phyloP scores from a whole-genome alignment of 2,113 vertebrate genomes.

The Tachysurus vachellii region DNA sequence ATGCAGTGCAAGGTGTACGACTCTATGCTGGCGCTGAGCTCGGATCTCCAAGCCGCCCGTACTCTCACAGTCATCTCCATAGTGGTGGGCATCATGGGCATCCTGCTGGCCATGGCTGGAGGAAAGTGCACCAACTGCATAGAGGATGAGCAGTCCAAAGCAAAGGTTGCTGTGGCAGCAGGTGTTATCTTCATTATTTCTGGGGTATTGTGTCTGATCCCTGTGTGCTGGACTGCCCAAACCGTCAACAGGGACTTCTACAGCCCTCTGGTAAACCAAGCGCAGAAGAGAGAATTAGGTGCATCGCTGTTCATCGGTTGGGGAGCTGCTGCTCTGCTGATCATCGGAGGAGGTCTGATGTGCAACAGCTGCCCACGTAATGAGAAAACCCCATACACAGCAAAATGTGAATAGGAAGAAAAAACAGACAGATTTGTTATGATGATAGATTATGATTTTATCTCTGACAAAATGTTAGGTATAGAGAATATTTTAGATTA shows the following conservation, averaged over 20 bases:
- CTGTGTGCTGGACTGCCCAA: constrained; percentile 75
- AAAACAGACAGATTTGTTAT: background rate
- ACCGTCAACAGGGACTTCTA: constrained; percentile 72
- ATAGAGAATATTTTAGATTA: background rate
- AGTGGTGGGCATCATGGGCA: constrained; percentile 69
- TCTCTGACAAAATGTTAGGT: background rate
- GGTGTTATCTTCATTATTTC: constrained; percentile 70
- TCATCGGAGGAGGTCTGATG: constrained; percentile 74
- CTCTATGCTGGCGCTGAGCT: constrained; percentile 74
- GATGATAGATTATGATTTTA: background rate
- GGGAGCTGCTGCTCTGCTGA: constrained; percentile 69
- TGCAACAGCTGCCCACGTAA: constrained; percentile 72
- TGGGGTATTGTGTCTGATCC: constrained; percentile 68
- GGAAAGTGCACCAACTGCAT: constrained; percentile 78
- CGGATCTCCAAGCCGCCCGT: constrained; percentile 75
- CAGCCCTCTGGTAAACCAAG: constrained; percentile 59
- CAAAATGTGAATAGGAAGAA: constrained; percentile 47
- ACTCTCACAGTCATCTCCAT: constrained; percentile 71
- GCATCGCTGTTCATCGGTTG: constrained; percentile 75
- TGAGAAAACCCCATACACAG: constrained; percentile 53
- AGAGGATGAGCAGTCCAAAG: constrained; percentile 60
- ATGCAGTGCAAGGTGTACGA: constrained; percentile 82
- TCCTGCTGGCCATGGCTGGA: constrained; percentile 72
- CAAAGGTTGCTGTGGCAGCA: constrained; percentile 66
- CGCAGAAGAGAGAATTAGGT: constrained; percentile 74